Evolutionary conservation across 2,797 vertebrate species (phyloP).

Genomic region (Phataginus tetradactyla): DNA sequence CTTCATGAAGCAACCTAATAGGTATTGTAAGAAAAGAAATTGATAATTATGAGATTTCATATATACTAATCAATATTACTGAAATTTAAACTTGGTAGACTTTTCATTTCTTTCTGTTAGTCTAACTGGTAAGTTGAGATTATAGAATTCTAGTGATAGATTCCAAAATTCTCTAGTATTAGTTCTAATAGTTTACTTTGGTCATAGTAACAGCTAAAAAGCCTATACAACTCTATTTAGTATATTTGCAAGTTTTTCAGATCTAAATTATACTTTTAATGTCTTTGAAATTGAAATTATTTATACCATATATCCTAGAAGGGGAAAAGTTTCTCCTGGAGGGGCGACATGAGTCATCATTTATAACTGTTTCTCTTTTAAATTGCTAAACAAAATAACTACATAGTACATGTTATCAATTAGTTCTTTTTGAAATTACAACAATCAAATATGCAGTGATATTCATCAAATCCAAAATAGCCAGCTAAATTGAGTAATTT

Average conservation of each 20-base stretch:
- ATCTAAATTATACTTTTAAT: neutral
- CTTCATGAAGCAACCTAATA: neutral
- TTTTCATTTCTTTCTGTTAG: neutral
- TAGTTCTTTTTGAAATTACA: neutral
- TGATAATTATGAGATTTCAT: neutral
- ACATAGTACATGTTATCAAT: neutral
- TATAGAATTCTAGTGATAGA: neutral
- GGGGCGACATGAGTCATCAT: constrained; percentile 6
- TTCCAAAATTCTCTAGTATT: neutral
- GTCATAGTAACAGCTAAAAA: neutral
- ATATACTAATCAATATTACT: neutral
- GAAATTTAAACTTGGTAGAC: neutral
- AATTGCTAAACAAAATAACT: neutral
- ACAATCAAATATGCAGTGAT: neutral
- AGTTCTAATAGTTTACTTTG: neutral
- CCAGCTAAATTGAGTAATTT: neutral
- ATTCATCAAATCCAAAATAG: neutral
- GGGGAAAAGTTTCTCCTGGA: neutral
- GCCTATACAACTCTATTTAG: neutral
- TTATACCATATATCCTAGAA: neutral
- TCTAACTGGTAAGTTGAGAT: neutral
- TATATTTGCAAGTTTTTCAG: neutral
- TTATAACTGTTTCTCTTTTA: neutral
- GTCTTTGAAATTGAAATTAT: constrained; percentile 38
- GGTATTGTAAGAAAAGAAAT: neutral